phyloP scores from a whole-genome alignment of 2,888 invertebrate species.

The Ceratothoa steindachneri region DNA sequence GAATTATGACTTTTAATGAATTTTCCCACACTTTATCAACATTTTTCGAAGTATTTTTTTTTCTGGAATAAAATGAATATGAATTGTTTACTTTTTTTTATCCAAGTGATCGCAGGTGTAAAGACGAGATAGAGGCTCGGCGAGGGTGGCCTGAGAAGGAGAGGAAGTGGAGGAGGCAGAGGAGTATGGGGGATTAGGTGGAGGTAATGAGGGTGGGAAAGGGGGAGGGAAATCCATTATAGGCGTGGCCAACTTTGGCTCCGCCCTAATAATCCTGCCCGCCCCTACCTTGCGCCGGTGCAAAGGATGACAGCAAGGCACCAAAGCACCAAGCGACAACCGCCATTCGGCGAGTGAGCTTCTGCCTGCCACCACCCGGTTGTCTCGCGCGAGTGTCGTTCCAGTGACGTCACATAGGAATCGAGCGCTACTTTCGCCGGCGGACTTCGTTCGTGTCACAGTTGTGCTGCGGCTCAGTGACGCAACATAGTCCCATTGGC shows the following conservation, averaged over 20 bases:
- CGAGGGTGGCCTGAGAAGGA: too few relatives aligned
- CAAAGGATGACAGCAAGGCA: conserved; percentile 1
- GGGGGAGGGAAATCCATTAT: conserved; percentile 14
- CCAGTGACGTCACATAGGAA: conserved; percentile 42
- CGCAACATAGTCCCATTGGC: conserved; percentile 47
- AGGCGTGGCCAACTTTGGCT: conserved; percentile 6
- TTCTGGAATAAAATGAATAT: conserved; percentile 7
- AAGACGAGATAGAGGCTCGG: background rate
- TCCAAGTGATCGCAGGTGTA: conserved; percentile 7
- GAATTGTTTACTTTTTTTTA: conserved; percentile 13
- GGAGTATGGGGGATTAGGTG: background rate
- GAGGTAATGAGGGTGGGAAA: conserved; percentile 20
- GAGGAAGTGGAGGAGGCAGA: background rate
- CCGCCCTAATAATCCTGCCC: background rate
- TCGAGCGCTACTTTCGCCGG: conserved; percentile 40
- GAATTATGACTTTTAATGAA: background rate
- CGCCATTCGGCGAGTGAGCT: conserved; percentile 40
- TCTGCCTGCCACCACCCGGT: conserved; percentile 33
- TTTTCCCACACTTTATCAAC: background rate
- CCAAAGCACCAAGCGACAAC: background rate
- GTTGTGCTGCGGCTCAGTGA: conserved; percentile 47
- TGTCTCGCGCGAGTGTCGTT: conserved; percentile 4
- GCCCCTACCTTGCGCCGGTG: conserved; percentile 12
- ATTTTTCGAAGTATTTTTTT: conserved; percentile 7
- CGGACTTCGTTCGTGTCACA: conserved; percentile 43